Percentiles rank a stretch among this genome's conserved stretches.
Evolutionary conservation across 2,113 vertebrate genomes (phyloP).

Genomic region (Eudorcas thomsonii): DNA sequence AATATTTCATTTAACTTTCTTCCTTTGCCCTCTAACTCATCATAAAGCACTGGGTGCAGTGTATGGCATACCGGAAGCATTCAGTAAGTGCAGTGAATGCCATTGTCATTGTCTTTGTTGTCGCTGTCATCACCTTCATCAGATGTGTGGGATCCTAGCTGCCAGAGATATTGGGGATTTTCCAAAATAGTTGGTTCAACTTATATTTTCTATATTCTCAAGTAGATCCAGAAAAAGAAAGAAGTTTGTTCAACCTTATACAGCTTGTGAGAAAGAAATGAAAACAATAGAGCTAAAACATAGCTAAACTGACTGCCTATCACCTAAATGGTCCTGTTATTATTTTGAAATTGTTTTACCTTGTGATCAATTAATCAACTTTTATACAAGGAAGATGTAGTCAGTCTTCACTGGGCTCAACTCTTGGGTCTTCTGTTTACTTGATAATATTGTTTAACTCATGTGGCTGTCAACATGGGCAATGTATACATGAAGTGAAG

Average conservation of each 20-base stretch:
- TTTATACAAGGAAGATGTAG: neutral
- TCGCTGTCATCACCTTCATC: neutral
- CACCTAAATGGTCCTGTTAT: neutral
- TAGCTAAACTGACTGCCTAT: neutral
- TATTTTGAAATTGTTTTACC: slow-evolving; percentile 3
- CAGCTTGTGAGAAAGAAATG: neutral
- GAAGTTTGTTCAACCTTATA: neutral
- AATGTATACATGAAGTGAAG: neutral
- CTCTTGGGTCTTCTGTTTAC: neutral
- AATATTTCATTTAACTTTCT: neutral
- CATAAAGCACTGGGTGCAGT: neutral
- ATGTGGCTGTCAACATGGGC: neutral
- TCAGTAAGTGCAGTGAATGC: neutral
- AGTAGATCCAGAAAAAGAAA: neutral
- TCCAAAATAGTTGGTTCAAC: neutral
- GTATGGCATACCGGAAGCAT: neutral
- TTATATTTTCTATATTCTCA: neutral
- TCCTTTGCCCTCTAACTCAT: neutral
- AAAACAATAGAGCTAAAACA: neutral
- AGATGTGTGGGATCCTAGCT: neutral
- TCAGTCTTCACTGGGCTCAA: neutral
- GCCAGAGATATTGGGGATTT: neutral
- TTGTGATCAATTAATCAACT: neutral
- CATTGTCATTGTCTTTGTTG: neutral
- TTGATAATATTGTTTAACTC: neutral